A percentile compares a stretch with the other conserved stretches of the same genome.
These are phyloP conservation scores for Tenthredo livida DNA, from an alignment of 2,888 invertebrate species.

Conservation along the genomic window DNA sequence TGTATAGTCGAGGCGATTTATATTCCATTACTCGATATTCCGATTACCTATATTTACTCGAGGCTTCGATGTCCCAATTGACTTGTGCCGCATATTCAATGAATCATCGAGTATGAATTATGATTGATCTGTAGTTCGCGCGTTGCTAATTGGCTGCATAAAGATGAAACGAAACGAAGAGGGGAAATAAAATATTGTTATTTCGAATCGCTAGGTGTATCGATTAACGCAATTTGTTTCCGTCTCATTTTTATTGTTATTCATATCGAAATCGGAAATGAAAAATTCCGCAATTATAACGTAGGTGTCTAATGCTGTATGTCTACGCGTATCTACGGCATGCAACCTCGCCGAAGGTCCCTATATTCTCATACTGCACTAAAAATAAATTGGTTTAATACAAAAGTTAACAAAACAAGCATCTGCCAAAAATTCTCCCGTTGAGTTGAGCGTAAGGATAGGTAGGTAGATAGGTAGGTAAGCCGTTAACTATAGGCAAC, in stretches of 20 bases:
- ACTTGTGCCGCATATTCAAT: neutral
- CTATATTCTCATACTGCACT: neutral
- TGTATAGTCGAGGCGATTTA: neutral
- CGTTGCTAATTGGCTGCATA: neutral
- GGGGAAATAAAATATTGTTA: neutral
- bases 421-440: constrained; percentile 30
- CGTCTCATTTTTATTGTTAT: neutral
- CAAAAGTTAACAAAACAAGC: constrained; percentile 33
- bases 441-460: neutral
- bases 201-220: neutral
- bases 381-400: constrained; percentile 33
- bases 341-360: neutral
- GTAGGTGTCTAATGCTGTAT: neutral
- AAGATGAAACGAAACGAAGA: neutral
- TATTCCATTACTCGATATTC: neutral
- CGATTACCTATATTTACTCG: neutral
- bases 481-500: neutral
- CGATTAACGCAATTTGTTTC: neutral
- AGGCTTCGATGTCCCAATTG: neutral
- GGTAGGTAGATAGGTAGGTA: neutral
- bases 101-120: neutral
- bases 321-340: neutral
- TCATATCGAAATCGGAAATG: constrained; percentile 3
- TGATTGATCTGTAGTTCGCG: constrained; percentile 2
- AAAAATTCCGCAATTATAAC: neutral